phyloP scores from a whole-genome alignment of 2,797 vertebrate genomes.

The Neomorphus geoffroyi region DNA sequence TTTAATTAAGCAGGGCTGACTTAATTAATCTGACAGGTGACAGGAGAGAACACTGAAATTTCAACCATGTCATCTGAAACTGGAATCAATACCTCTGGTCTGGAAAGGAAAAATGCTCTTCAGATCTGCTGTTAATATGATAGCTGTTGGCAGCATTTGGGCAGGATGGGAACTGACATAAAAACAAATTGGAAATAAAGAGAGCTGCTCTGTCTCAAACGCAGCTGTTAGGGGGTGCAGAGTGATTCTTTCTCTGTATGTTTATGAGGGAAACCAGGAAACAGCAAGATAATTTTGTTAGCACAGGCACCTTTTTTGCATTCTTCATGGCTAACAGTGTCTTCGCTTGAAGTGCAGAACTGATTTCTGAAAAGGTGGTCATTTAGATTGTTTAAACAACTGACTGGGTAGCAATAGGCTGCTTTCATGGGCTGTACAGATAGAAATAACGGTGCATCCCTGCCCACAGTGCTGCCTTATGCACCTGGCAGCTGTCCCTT shows the following conservation, averaged over 20 bases:
- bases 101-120: background rate
- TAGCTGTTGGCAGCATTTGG: background rate
- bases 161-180: background rate
- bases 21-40: slow-evolving; percentile 25
- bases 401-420: background rate
- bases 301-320: background rate
- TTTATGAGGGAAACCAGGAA: slow-evolving; percentile 20
- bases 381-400: background rate
- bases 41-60: background rate
- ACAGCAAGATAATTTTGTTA: background rate
- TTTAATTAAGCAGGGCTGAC: slow-evolving; percentile 16
- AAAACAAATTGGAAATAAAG: slow-evolving; percentile 15
- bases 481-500: background rate
- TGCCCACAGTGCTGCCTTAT: background rate
- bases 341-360: background rate
- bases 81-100: background rate
- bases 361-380: background rate
- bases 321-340: background rate
- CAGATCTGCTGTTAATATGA: slow-evolving; percentile 14
- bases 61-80: background rate
- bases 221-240: background rate
- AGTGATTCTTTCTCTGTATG: background rate
- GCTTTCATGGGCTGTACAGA: background rate
- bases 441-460: background rate
- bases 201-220: background rate